Evolutionary conservation across 2,797 vertebrate species (phyloP), one percentile per base, ranked within the genome.

Genomic region (Setipinna tenuifilis): DNA sequence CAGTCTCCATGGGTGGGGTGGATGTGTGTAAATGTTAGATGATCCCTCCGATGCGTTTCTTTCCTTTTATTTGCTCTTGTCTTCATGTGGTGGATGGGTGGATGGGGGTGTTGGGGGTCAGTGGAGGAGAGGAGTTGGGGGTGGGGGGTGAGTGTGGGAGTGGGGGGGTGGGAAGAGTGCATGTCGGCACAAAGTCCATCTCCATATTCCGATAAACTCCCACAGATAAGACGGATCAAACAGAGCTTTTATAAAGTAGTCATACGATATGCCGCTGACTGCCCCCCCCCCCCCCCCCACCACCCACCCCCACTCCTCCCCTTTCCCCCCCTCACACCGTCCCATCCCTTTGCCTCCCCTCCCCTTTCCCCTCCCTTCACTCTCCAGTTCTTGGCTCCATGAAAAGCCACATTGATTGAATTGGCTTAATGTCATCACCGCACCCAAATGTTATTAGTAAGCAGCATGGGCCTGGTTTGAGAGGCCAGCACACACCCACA

Each of bases 341-440:
- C 50, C 50, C 14, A 2, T 54, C 14, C 50, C 50, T 9, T 14
- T 9, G 0, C 50, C 50, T 54, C 14, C 7, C 50, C 14, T 14
- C 50, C 50, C 9, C 50, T 9, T 9, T 54, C 9, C 50, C 9
- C 50, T 54, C 35, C 35, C 35, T 5, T 5, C 35, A 2, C 5
- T 41, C 35, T 65, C 10, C 23, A 65, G 9, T 62, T 62, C 59
- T 65, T 10, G 28, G 23, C 62, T 6, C 59, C 59, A 62, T 65
- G 23, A 28, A 14, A 65, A 65, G 62, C 35, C 28, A 23, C 28
- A 65, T 65, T 28, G 62, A 65, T 28, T 65, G 62, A 65, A 65
- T 65, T 28, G 62, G 62, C 62, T 65, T 65, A 65, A 65, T 65
- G 62, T 65, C 62, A 65, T 65, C 62, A 65, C 23, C n/a, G 62